Percentiles rank a stretch among this genome's conserved stretches.
These are phyloP conservation scores for Mythimna loreyi DNA, from an alignment of 2,888 invertebrate genomes.

Conservation along the genomic window DNA sequence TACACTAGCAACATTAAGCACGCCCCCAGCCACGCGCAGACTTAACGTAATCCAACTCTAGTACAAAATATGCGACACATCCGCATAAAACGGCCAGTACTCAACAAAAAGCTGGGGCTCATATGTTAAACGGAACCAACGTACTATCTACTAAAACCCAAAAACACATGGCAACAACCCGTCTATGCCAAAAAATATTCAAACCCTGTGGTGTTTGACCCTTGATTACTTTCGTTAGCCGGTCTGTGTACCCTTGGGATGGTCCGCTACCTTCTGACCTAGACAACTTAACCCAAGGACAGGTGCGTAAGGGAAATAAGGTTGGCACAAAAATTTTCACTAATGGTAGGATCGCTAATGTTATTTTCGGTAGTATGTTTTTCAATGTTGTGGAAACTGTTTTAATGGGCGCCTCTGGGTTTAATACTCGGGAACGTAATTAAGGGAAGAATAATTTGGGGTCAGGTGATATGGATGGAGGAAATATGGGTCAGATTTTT, in stretches of 20 bases:
- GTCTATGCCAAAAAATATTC: slow-evolving; percentile 47
- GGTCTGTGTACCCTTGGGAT: slow-evolving; percentile 46
- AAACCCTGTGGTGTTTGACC: slow-evolving; percentile 56
- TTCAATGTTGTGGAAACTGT: slow-evolving; percentile 38
- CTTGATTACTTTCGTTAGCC: slow-evolving; percentile 62
- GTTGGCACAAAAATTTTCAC: slow-evolving; percentile 37
- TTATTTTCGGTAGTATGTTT: slow-evolving; percentile 47
- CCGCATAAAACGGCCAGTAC: too few relatives aligned
- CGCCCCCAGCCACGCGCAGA: too few relatives aligned
- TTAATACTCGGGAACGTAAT: slow-evolving; percentile 39
- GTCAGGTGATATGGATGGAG: slow-evolving; percentile 3
- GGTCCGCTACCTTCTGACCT: slow-evolving; percentile 51
- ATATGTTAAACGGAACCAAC: too few relatives aligned
- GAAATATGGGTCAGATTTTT: slow-evolving; percentile 9
- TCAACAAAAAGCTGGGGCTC: too few relatives aligned
- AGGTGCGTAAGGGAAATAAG: slow-evolving; percentile 43
- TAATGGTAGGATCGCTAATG: slow-evolving; percentile 43
- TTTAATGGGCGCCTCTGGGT: slow-evolving; percentile 31
- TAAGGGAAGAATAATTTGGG: slow-evolving; percentile 30
- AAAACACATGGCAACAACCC: slow-evolving; percentile 20
- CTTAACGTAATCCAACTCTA: too few relatives aligned
- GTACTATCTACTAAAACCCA: slow-evolving; percentile 1
- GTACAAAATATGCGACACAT: too few relatives aligned
- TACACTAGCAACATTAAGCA: too few relatives aligned
- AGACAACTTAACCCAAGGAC: slow-evolving; percentile 53